phyloP scores from a whole-genome alignment of 2,888 invertebrate genomes.

The Trachelus tabidus region DNA sequence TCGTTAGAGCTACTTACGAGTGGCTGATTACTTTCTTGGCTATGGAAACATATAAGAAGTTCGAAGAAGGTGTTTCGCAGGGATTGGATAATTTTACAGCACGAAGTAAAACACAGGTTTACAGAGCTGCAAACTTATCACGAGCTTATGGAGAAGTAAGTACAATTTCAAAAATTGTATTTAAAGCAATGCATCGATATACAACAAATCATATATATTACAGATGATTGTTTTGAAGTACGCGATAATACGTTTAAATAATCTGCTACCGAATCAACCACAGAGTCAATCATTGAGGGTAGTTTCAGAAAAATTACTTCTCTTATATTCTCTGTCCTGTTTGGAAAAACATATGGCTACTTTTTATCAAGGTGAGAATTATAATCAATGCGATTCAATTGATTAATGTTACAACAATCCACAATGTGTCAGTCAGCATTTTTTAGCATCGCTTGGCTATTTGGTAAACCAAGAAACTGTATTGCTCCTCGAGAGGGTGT shows the following conservation, averaged over 20 bases:
- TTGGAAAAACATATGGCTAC: slow-evolving; percentile 79
- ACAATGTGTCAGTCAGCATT: not conserved
- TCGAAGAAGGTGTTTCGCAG: slow-evolving; percentile 69
- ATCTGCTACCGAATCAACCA: slow-evolving; percentile 57
- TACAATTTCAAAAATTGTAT: not conserved
- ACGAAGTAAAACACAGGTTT: slow-evolving; percentile 84
- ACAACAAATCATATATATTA: slow-evolving; percentile 20
- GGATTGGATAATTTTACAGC: slow-evolving; percentile 80
- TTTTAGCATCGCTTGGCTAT: not conserved
- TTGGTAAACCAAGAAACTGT: not conserved
- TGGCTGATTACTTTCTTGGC: slow-evolving; percentile 88
- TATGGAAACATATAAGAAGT: slow-evolving; percentile 75
- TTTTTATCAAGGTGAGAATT: slow-evolving; percentile 73
- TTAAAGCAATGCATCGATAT: not conserved
- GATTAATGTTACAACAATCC: not conserved
- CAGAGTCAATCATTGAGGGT: slow-evolving; percentile 61
- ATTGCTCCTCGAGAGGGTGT: no score
- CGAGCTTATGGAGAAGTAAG: slow-evolving; percentile 80
- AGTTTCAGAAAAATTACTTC: slow-evolving; percentile 69
- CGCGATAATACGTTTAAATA: slow-evolving; percentile 66
- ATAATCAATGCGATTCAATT: not conserved
- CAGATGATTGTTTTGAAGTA: slow-evolving; percentile 66
- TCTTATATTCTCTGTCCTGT: slow-evolving; percentile 71
- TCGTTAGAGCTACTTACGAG: slow-evolving; percentile 78
- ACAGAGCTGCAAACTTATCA: slow-evolving; percentile 80